These are phyloP conservation scores for Oryzias celebensis DNA, from an alignment of 2,113 vertebrate species.

Conservation along the genomic window DNA sequence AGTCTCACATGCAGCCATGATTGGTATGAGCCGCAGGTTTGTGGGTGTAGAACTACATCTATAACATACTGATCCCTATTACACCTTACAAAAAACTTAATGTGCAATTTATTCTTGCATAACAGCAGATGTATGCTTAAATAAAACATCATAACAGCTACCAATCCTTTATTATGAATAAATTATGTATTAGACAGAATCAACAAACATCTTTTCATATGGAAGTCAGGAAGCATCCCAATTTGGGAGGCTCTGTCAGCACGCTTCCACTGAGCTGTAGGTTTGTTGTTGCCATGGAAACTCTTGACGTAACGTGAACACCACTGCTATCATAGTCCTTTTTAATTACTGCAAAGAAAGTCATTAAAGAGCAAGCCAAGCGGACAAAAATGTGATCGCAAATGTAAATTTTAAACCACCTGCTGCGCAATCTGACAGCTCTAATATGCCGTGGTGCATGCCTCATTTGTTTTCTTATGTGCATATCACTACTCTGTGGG, in stretches of 20 bases:
- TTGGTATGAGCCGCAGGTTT: slow-evolving; percentile 6
- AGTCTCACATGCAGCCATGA: slow-evolving; percentile 16
- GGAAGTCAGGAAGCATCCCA: background rate
- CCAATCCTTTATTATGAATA: no score
- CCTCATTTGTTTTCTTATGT: background rate
- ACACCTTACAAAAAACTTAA: no score
- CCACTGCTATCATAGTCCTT: background rate
- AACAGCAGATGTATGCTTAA: no score
- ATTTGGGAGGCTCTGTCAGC: background rate
- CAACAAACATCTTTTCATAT: background rate
- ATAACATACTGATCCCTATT: no score
- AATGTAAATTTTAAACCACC: background rate
- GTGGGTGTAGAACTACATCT: no score
- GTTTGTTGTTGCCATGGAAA: slow-evolving; percentile 7
- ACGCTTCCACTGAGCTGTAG: background rate
- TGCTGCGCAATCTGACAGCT: slow-evolving; percentile 1
- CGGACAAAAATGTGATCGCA: slow-evolving; percentile 2
- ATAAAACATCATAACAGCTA: no score
- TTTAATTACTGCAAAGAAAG: slow-evolving; percentile 4
- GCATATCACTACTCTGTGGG: background rate
- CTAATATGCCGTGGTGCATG: background rate
- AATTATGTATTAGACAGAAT: no score
- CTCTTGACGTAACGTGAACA: slow-evolving; percentile 1
- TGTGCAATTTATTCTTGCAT: background rate
- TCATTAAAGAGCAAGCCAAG: slow-evolving; percentile 4